Base-by-base conservation (phyloP, 2,797 vertebrate genomes). In the Arctocebus calabarensis region DNA sequence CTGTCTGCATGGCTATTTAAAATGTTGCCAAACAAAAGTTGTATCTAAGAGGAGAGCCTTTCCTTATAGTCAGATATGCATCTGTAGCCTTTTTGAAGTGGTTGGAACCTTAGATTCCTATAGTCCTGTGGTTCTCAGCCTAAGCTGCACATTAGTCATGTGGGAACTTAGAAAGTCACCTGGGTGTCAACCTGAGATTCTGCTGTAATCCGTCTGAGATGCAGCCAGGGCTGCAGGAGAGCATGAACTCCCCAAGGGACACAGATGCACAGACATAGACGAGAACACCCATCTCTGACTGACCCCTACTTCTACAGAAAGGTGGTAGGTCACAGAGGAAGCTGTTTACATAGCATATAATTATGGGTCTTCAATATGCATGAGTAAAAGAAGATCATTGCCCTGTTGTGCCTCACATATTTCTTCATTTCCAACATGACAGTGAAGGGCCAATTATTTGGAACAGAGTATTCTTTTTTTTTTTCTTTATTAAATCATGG, bases 341-440 rank as follows among this genome's bases (percentile, higher is more conserved):
- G 34, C 59, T 14, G 74, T 4, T 37, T 88, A 5, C n/a, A 48
- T 34, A 43, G 32, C 48, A 17, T 34, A 7, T 74, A n/a, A 17
- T n/a, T n/a, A 20, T 48, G n/a, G 82, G 27, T 66, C 23, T 59
- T 61, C 27, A n/a, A 34, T 59, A 23, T 29, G 32, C 64, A 27
- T 34, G 52, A 78, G 22, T n/a, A 87, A 25, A 91, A 64, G 71
- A 19, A 73, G 7, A n/a, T 73, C 3, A 19, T 27, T 86, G n/a
- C 23, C 22, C 4, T 68, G n/a, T 79, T 68, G 55, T 48, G 40
- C 43, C 37, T 88, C 68, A 37, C 70, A 37, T 12, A 57, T 27
- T 25, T 81, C 55, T 75, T 73, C 84, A 55, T 91, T 84, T 96
- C 62, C 77, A 79, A 83, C 91, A 52, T 70, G 48, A 12, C 55